Evolutionary conservation across 2,113 vertebrate genomes (phyloP).

Genomic region (Hemiprocne comata): DNA sequence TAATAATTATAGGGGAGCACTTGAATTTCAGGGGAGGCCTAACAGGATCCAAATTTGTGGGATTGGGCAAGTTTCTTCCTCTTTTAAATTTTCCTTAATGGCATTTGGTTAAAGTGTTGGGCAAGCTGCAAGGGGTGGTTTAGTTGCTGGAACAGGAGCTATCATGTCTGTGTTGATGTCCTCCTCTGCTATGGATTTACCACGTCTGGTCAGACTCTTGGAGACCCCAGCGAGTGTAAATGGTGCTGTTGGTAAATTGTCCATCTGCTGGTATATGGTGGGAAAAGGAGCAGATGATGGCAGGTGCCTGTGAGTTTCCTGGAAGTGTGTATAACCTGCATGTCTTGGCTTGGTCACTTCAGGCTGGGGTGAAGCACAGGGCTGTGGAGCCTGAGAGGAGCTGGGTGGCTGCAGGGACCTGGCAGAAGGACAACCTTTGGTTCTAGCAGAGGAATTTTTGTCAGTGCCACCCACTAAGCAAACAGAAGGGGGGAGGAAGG

Average conservation of each 20-base stretch:
- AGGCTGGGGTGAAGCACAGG: neutral
- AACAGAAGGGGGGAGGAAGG: neutral
- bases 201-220: neutral
- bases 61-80: neutral
- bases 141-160: neutral
- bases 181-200: neutral
- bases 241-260: neutral
- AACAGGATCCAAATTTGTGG: neutral
- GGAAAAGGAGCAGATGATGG: neutral
- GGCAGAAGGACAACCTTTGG: neutral
- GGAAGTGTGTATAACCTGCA: neutral
- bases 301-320: neutral
- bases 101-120: neutral
- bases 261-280: neutral
- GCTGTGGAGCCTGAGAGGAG: neutral
- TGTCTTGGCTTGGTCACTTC: neutral
- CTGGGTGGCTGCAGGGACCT: fast-evolving
- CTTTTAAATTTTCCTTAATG: neutral
- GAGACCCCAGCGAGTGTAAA: neutral
- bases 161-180: neutral
- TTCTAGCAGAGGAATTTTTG: neutral
- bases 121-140: neutral
- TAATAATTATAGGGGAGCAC: neutral
- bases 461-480: neutral
- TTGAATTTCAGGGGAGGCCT: neutral